Evolutionary conservation across 2,888 invertebrate species (phyloP).

Genomic region (Phragmatobia fuliginosa): DNA sequence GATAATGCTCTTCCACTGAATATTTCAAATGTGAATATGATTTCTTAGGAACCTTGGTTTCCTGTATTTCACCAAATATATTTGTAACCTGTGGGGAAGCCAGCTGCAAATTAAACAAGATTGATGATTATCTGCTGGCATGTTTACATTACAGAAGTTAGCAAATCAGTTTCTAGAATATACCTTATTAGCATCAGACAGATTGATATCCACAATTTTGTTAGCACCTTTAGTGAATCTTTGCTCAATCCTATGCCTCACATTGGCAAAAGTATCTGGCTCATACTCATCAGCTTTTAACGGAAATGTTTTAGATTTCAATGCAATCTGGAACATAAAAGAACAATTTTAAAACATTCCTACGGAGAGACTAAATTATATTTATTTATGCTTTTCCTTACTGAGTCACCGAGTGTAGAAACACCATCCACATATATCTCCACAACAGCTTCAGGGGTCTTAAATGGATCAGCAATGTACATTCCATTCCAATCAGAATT

Average conservation of each 20-base stretch:
- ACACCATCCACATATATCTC: conserved; percentile 91
- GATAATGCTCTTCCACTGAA: conserved; percentile 86
- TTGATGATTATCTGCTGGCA: background rate
- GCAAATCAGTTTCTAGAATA: conserved; percentile 30
- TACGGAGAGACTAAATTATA: too few species aligned
- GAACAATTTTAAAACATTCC: conserved; percentile 15
- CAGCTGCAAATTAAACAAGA: conserved; percentile 64
- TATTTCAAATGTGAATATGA: conserved; percentile 69
- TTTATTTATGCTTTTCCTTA: conserved; percentile 55
- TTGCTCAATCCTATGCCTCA: conserved; percentile 87
- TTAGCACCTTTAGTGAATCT: conserved; percentile 87
- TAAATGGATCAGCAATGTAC: conserved; percentile 89
- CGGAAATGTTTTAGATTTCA: conserved; percentile 85
- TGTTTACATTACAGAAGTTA: background rate
- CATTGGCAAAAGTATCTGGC: conserved; percentile 86
- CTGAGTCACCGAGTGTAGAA: conserved; percentile 79
- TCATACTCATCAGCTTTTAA: conserved; percentile 88
- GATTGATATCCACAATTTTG: conserved; percentile 88
- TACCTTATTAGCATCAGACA: conserved; percentile 89
- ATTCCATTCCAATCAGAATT: conserved; percentile 90
- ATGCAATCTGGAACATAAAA: conserved; percentile 59
- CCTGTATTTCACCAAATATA: conserved; percentile 71
- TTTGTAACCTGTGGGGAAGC: conserved; percentile 59
- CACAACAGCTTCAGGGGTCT: conserved; percentile 90
- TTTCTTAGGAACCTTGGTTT: conserved; percentile 65